Evolutionary conservation across 2,888 invertebrate genomes (phyloP).

Genomic region (Malacosoma neustria): DNA sequence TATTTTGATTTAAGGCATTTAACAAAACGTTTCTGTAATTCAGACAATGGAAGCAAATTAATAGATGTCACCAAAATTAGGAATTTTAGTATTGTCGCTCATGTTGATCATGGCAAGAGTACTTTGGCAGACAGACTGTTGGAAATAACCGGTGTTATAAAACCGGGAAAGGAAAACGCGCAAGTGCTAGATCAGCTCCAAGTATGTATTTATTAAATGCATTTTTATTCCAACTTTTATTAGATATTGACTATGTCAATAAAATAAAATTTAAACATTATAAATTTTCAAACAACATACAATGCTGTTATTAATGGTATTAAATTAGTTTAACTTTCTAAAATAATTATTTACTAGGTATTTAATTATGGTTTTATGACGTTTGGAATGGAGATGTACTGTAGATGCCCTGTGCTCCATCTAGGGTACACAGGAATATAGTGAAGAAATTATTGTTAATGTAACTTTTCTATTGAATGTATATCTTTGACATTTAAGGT

Average conservation of each 20-base stretch:
- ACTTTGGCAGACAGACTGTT: constrained; percentile 96
- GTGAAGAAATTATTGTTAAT: no score
- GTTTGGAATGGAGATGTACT: no score
- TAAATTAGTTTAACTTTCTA: no score
- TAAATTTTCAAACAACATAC: no score
- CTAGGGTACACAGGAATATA: no score
- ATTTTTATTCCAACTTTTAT: no score
- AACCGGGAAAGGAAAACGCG: constrained; percentile 76
- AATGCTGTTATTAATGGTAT: no score
- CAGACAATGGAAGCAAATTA: constrained; percentile 20
- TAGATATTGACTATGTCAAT: no score
- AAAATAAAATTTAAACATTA: no score
- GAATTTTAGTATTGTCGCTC: constrained; percentile 98
- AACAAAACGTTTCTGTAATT: constrained; percentile 29
- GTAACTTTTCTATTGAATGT: background rate
- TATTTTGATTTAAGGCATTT: constrained; percentile 18
- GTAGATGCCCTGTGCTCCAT: no score
- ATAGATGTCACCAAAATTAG: constrained; percentile 75
- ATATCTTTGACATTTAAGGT: constrained; percentile 67
- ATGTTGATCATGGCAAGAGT: constrained; percentile 99
- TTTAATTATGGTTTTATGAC: no score
- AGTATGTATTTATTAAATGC: constrained; percentile 51
- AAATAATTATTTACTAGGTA: no score
- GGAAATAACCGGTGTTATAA: constrained; percentile 90
- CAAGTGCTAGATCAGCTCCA: constrained; percentile 87